These are phyloP conservation scores for Rhipidura dahli DNA, from an alignment of 2,113 vertebrate genomes.

Conservation along the genomic window DNA sequence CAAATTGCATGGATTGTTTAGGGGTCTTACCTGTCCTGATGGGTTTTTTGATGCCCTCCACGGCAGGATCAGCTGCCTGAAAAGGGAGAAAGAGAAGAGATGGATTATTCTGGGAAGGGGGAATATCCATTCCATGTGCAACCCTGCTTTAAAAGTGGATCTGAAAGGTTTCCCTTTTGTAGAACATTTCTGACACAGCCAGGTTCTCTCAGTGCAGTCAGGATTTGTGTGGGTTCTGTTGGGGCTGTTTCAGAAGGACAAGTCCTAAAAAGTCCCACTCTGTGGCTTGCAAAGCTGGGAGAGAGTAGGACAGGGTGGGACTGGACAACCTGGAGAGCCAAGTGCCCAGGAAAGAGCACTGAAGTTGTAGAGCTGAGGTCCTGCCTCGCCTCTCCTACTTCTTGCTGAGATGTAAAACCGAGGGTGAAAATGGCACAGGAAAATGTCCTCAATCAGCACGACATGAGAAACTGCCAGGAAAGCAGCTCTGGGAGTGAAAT, in stretches of 20 bases:
- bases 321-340: not conserved
- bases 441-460: not conserved
- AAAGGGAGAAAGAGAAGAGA: not conserved
- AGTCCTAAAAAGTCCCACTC: not conserved
- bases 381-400: not conserved
- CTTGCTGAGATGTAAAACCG: not conserved
- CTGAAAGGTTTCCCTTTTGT: not conserved
- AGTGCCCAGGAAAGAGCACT: not conserved
- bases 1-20: not conserved
- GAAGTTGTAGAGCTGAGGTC: not conserved
- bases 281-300: not conserved
- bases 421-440: not conserved
- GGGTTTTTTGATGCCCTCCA: not conserved
- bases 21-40: slow-evolving; percentile 37
- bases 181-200: not conserved
- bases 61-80: not conserved
- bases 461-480: not conserved
- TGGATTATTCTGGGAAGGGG: not conserved
- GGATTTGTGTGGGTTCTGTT: not conserved
- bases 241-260: not conserved
- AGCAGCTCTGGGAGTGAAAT: not conserved
- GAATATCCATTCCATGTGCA: too few relatives aligned
- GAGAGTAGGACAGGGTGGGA: not conserved
- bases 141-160: not conserved
- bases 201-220: not conserved